phyloP scores from a whole-genome alignment of 2,888 invertebrate species.

The Cremastinae sp. region DNA sequence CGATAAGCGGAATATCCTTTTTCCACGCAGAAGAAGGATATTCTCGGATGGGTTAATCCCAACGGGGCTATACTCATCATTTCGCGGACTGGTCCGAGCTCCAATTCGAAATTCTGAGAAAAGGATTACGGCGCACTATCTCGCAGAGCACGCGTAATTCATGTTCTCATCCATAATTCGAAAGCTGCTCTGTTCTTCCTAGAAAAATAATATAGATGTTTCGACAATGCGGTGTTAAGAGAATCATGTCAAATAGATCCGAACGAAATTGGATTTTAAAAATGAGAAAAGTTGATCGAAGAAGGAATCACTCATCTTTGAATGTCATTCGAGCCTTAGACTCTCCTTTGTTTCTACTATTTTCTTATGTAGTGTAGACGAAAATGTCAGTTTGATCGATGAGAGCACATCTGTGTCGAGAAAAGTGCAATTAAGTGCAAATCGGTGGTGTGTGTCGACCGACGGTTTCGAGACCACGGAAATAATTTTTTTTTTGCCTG shows the following conservation, averaged over 20 bases:
- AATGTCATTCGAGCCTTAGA: neutral
- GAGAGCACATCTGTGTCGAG: constrained; percentile 29
- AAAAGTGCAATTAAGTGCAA: constrained; percentile 33
- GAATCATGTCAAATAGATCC: constrained; percentile 42
- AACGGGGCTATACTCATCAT: constrained; percentile 23
- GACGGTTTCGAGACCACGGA: neutral
- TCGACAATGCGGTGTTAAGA: neutral
- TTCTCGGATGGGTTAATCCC: constrained; percentile 47
- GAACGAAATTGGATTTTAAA: constrained; percentile 19
- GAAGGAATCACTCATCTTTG: neutral
- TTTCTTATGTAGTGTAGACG: neutral
- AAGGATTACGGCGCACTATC: constrained; percentile 39
- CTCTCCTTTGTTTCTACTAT: constrained; percentile 3
- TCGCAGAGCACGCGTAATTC: constrained; percentile 45
- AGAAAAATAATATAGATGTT: constrained; percentile 18
- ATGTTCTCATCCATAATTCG: constrained; percentile 15
- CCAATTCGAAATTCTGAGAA: constrained; percentile 48
- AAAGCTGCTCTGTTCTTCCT: constrained; percentile 10
- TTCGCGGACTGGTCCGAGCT: neutral
- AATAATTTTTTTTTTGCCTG: constrained; percentile 8
- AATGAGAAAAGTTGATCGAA: neutral
- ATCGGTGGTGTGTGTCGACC: neutral
- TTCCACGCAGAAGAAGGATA: constrained; percentile 44
- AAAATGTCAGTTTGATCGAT: constrained; percentile 42
- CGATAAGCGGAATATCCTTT: constrained; percentile 1